Percentiles rank a stretch among this genome's conserved stretches.
These are phyloP conservation scores for Aelia acuminata DNA, from an alignment of 2,888 invertebrate genomes.

Conservation along the genomic window DNA sequence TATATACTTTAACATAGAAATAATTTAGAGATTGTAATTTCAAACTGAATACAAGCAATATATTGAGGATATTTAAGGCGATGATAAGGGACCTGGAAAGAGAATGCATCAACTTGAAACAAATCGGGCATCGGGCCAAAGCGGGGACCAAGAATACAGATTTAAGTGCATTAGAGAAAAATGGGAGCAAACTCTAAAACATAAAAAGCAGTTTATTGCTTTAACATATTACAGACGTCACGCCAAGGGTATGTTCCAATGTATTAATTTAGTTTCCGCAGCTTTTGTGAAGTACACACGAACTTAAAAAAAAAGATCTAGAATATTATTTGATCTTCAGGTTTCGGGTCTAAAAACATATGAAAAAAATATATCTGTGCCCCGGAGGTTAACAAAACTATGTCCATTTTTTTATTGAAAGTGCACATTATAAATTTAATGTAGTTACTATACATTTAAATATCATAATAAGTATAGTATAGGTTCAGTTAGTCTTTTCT, in stretches of 20 bases:
- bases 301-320: neutral
- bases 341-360: neutral
- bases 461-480: too few relatives aligned
- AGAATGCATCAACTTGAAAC: neutral
- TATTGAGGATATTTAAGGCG: neutral
- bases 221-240: neutral
- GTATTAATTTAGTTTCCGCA: neutral
- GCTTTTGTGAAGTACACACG: neutral
- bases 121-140: neutral
- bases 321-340: too few relatives aligned
- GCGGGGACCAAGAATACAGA: neutral
- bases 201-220: slow-evolving; percentile 8
- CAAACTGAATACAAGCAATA: neutral
- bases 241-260: neutral
- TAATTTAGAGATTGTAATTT: neutral
- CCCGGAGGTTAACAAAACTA: too few relatives aligned
- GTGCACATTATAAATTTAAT: too few relatives aligned
- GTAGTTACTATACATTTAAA: too few relatives aligned
- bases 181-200: neutral
- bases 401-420: too few relatives aligned
- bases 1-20: too few relatives aligned
- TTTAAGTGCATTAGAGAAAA: slow-evolving; percentile 31
- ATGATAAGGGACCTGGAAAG: neutral
- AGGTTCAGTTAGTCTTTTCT: too few relatives aligned
- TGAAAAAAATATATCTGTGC: too few relatives aligned